phyloP scores from a whole-genome alignment of 2,113 vertebrate species.

The Nothobranchius furzeri region DNA sequence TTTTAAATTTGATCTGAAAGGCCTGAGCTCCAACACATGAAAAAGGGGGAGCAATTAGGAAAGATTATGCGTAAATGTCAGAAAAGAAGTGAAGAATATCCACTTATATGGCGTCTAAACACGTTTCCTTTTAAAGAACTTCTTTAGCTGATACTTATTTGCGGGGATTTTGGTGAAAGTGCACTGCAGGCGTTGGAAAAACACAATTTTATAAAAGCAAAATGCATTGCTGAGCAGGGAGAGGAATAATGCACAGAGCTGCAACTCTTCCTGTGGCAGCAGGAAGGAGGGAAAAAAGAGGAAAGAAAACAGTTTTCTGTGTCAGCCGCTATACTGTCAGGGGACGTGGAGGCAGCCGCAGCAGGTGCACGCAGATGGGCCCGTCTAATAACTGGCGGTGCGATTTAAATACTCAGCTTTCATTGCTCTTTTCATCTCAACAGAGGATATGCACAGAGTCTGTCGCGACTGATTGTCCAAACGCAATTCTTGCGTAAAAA shows the following conservation, averaged over 20 bases:
- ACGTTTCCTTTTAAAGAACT: too few species aligned
- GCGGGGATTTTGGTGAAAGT: too few species aligned
- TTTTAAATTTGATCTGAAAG: too few species aligned
- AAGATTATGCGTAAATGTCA: too few species aligned
- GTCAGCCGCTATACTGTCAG: conserved; percentile 47
- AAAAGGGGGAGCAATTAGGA: too few species aligned
- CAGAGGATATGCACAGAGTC: conserved; percentile 70
- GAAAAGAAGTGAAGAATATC: too few species aligned
- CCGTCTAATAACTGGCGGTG: conserved; percentile 21
- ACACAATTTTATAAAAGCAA: neutral
- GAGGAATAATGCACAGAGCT: conserved; percentile 20
- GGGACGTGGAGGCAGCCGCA: conserved; percentile 41
- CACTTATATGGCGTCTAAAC: too few species aligned
- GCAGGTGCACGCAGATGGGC: conserved; percentile 65
- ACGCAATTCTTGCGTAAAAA: conserved; percentile 99
- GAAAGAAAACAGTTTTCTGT: conserved; percentile 12
- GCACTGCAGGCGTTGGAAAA: too few species aligned
- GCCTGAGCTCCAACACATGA: too few species aligned
- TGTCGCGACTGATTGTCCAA: conserved; percentile 99
- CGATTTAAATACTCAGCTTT: conserved; percentile 18
- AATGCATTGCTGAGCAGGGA: conserved; percentile 1
- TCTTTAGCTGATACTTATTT: too few species aligned
- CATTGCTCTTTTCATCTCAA: conserved; percentile 10
- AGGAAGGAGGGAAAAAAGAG: neutral
- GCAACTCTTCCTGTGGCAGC: conserved; percentile 29